Percentiles rank a stretch among this genome's conserved stretches.
Conservation (phyloP, 1,140 invertebrate genomes). For the Ceratosolen solmsi region DNA sequence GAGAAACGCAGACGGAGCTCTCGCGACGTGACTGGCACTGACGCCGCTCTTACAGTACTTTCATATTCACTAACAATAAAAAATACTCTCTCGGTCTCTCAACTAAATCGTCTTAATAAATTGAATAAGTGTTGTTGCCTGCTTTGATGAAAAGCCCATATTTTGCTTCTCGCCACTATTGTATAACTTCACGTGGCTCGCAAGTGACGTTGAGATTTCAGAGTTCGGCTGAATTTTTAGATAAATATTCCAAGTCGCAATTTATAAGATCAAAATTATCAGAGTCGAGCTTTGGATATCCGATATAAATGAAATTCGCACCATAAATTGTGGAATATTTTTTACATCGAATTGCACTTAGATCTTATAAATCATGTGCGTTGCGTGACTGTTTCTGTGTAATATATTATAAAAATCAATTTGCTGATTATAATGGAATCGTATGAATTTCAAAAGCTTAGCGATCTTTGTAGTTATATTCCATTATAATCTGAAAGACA, state of each 20-base stretch:
- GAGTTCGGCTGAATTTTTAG: background rate
- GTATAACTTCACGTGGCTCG: background rate
- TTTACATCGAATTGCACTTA: background rate
- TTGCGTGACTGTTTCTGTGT: background rate
- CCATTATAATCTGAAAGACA: too few species aligned
- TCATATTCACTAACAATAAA: constrained; percentile 10
- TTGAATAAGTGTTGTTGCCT: background rate
- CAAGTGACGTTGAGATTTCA: background rate
- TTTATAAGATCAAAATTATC: background rate
- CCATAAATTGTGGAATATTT: background rate
- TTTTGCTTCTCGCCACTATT: background rate
- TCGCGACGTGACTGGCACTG: constrained; percentile 25
- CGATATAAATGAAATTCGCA: background rate
- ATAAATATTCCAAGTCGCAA: background rate
- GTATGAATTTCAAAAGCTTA: background rate
- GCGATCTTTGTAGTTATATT: too few species aligned
- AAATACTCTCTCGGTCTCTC: background rate
- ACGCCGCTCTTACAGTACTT: constrained; percentile 15
- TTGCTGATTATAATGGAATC: background rate
- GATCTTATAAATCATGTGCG: too few species aligned
- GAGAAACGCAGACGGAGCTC: background rate
- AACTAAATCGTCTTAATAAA: background rate
- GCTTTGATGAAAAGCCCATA: background rate
- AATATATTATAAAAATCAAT: background rate
- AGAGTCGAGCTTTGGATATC: background rate